These are phyloP conservation scores for Camelus bactrianus DNA, from an alignment of 2,113 vertebrate species.

Conservation along the genomic window DNA sequence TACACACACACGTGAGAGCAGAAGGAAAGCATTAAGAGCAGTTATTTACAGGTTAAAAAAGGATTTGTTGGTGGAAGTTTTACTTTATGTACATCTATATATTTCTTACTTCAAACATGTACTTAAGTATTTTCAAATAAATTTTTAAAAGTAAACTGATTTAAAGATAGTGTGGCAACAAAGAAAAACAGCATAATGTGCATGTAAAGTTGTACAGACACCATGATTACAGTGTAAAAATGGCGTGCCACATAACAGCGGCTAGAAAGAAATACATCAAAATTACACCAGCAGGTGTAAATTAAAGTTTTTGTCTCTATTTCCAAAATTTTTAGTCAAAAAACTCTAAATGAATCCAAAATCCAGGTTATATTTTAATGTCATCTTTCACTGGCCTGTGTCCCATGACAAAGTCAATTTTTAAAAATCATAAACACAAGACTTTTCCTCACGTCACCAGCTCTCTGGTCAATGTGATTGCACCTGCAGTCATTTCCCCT, in stretches of 20 bases:
- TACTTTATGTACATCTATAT: background rate
- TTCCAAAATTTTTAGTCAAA: constrained; percentile 26
- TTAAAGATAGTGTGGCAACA: constrained; percentile 34
- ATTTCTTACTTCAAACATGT: constrained; percentile 37
- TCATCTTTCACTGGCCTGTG: background rate
- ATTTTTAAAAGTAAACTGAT: constrained; percentile 31
- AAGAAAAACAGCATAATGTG: background rate
- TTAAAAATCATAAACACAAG: constrained; percentile 28
- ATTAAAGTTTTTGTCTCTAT: background rate
- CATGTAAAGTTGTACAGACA: background rate
- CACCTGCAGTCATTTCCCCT: background rate
- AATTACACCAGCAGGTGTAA: constrained; percentile 15
- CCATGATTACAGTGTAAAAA: constrained; percentile 4
- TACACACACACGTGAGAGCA: background rate
- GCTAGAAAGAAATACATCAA: background rate
- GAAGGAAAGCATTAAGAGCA: background rate
- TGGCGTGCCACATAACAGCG: background rate
- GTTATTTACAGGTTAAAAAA: constrained; percentile 1
- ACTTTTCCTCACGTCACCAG: constrained; percentile 17
- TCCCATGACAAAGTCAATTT: background rate
- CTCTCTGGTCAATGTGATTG: background rate
- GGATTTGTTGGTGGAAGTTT: background rate
- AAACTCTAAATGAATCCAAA: constrained; percentile 51
- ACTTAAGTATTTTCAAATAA: constrained; percentile 6
- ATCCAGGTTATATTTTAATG: constrained; percentile 29